A percentile compares a stretch with the other conserved stretches of the same genome.
Conservation (phyloP, 2,113 vertebrate species). For the Python bivittatus region DNA sequence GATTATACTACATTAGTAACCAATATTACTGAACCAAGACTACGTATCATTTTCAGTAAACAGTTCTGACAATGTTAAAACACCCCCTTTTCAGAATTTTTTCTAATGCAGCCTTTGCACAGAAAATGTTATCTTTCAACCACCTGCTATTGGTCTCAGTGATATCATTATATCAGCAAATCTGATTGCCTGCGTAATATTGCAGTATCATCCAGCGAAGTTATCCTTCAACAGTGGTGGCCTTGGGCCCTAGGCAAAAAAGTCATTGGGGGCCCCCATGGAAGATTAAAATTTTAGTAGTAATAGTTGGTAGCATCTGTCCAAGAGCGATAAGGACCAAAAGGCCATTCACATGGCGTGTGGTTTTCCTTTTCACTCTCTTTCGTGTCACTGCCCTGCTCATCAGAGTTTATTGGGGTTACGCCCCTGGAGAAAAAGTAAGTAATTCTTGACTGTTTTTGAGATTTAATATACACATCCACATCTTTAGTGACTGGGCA, state of each 20-base stretch:
- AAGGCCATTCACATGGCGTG: no score
- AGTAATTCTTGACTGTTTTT: no score
- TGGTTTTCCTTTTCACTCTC: no score
- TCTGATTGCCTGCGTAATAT: background rate
- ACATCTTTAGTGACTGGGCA: no score
- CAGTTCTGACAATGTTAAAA: background rate
- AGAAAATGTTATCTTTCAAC: background rate
- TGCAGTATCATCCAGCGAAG: background rate
- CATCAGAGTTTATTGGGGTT: no score
- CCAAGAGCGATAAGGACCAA: no score
- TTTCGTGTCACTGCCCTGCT: no score
- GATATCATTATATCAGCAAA: background rate
- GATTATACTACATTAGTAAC: background rate
- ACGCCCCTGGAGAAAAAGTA: no score
- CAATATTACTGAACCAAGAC: background rate
- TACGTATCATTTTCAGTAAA: background rate
- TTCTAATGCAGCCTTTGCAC: background rate
- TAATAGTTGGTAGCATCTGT: no score
- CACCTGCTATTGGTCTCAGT: background rate
- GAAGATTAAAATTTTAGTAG: no score
- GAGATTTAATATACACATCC: no score
- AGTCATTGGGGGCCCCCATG: background rate
- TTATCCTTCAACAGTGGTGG: background rate
- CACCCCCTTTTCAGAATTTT: background rate
- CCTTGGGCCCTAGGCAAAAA: background rate